Base-by-base conservation (phyloP, 2,113 vertebrate species). In the Pavo muticus region DNA sequence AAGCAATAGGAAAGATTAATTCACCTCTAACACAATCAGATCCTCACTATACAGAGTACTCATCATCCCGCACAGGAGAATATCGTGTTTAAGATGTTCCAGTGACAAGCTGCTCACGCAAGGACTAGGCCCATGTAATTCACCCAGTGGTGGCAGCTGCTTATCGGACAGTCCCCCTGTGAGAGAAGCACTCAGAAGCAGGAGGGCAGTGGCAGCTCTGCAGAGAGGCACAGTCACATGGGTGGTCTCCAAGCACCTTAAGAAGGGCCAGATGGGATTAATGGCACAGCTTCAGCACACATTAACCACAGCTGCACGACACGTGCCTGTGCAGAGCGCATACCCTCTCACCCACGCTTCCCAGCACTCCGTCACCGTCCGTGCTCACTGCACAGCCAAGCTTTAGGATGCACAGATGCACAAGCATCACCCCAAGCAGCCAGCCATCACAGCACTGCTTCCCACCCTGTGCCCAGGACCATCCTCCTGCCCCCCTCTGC, bases 211-310 rank as follows among this genome's bases (percentile, higher is more conserved):
- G 6, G 76, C 50, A 71, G 80, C 79, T 91, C 80, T 63, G 60
- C 74, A 50, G 82, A 37, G 18, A 80, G 83, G 84, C 76, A 64
- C n/a, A 12, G 61, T 3, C 89, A 50, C 78, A 75, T 9, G 87
- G 96, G 95, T 97, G 92, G 96, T 95, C 93, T 78, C 85, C 1
- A 21, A 89, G 82, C 84, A 94, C 94, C 88, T 96, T 72, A 73
- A 74, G 82, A 54, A 89, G 80, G 63, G 80, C 80, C 93, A 95
- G 73, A 81, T 89, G 94, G 74, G 69, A 85, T 80, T 78, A 95
- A 77, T 37, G 80, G 50, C 50, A 63, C 61, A 85, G 69, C 48
- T 17, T 63, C 61, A 93, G 82, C 59, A 79, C 79, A 91, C 68
- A 89, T 52, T 69, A 84, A 52, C 65, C 76, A 21, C 96, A 95